These are phyloP conservation scores for Zapornia atra DNA, from an alignment of 2,113 vertebrate genomes.

Conservation along the genomic window DNA sequence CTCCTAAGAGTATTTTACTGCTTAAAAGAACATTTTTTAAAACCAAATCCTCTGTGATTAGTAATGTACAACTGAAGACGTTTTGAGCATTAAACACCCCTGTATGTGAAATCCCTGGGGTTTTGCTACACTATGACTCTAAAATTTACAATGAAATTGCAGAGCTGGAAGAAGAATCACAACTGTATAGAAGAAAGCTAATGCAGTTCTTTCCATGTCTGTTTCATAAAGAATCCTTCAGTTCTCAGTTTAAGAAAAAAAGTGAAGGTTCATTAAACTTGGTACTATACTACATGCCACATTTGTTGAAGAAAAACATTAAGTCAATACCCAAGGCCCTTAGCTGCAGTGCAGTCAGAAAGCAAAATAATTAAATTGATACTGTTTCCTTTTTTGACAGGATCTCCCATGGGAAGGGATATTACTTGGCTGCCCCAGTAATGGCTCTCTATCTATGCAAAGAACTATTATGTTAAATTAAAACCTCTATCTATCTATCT, in stretches of 20 bases:
- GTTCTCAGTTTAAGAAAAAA: neutral
- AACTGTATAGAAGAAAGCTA: neutral
- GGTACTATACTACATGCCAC: neutral
- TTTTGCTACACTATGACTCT: neutral
- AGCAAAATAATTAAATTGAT: constrained; percentile 40
- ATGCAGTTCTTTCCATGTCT: neutral
- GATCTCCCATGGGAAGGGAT: neutral
- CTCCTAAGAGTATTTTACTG: neutral
- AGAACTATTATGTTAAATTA: constrained; percentile 32
- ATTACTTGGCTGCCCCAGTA: constrained; percentile 1
- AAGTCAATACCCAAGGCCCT: constrained; percentile 12
- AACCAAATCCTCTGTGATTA: constrained; percentile 39
- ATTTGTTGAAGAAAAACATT: constrained; percentile 37
- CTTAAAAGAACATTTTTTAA: neutral
- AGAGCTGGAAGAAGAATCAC: neutral
- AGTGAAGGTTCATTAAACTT: constrained; percentile 28
- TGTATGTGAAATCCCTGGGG: constrained; percentile 9
- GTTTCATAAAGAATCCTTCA: constrained; percentile 3
- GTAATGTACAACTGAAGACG: constrained; percentile 20
- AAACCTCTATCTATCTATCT: constrained; percentile 34
- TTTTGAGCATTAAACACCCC: constrained; percentile 49
- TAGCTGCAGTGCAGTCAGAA: neutral
- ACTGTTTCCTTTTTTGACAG: constrained; percentile 20
- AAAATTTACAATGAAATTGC: constrained; percentile 20
- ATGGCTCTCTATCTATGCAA: neutral